These are phyloP conservation scores for Patella caerulea DNA, from an alignment of 2,888 invertebrate genomes.

Conservation along the genomic window DNA sequence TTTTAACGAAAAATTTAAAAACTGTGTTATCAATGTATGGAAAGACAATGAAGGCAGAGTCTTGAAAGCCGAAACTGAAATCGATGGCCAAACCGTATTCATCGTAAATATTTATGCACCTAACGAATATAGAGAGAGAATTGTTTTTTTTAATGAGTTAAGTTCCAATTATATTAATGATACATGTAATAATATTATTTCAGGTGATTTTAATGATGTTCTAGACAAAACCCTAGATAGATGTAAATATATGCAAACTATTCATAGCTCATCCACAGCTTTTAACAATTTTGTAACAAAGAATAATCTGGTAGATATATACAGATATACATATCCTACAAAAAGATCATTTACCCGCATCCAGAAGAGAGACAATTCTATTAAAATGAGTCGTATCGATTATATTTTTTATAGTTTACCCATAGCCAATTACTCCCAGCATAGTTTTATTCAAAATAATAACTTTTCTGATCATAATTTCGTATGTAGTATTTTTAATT, in stretches of 20 bases:
- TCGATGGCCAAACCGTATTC: not conserved
- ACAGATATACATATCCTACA: not conserved
- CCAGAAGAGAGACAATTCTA: not conserved
- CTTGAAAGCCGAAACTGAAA: not conserved
- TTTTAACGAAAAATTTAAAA: not conserved
- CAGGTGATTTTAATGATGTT: not conserved
- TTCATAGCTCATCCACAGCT: not conserved
- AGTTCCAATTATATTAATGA: too few relatives aligned
- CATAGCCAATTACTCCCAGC: not conserved
- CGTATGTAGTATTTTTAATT: not conserved
- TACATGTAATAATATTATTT: too few relatives aligned
- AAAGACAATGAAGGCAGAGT: not conserved
- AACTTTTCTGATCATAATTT: not conserved
- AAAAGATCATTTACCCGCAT: not conserved
- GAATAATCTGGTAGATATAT: not conserved
- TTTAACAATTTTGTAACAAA: not conserved
- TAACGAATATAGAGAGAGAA: not conserved
- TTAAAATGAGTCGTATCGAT: not conserved
- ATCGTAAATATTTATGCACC: not conserved
- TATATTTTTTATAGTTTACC: not conserved
- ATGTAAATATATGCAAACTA: not conserved
- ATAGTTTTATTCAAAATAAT: not conserved
- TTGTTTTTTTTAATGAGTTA: not conserved
- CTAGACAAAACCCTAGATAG: not conserved
- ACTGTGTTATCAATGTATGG: not conserved